These are phyloP conservation scores for Larimichthys crocea DNA, from an alignment of 2,113 vertebrate genomes.

Conservation along the genomic window DNA sequence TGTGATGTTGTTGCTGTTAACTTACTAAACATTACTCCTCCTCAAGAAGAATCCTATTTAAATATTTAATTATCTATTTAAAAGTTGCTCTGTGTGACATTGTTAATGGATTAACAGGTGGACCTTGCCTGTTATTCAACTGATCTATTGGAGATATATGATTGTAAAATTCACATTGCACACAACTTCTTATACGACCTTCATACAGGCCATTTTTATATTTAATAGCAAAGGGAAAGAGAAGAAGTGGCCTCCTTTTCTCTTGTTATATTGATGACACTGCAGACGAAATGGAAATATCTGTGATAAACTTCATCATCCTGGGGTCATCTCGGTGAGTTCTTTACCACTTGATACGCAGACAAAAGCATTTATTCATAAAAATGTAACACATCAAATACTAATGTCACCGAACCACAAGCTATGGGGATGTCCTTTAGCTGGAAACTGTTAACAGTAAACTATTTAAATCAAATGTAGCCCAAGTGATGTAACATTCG, in stretches of 20 bases:
- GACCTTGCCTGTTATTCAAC: neutral
- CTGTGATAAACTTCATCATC: slow-evolving; percentile 33
- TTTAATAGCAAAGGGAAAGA: neutral
- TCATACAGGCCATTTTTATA: neutral
- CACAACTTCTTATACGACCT: neutral
- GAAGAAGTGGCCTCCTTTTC: neutral
- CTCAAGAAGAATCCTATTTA: too few relatives aligned
- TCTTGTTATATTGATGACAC: too few relatives aligned
- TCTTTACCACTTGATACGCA: neutral
- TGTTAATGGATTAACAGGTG: too few relatives aligned
- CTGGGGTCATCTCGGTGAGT: slow-evolving; percentile 49
- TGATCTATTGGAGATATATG: neutral
- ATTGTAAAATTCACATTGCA: neutral
- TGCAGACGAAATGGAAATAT: slow-evolving; percentile 30
- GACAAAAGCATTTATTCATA: neutral
- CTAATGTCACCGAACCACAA: too few relatives aligned
- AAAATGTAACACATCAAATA: too few relatives aligned
- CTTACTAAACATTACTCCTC: too few relatives aligned
- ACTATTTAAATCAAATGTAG: too few relatives aligned
- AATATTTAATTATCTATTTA: neutral
- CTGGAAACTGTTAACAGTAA: too few relatives aligned
- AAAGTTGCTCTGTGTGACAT: too few relatives aligned
- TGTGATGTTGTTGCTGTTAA: neutral
- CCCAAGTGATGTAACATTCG: too few relatives aligned
- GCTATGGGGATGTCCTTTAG: too few relatives aligned